Percentiles rank a stretch among this genome's conserved stretches.
These are phyloP conservation scores for Eledone cirrhosa DNA, from an alignment of 2,888 invertebrate species.

Conservation along the genomic window DNA sequence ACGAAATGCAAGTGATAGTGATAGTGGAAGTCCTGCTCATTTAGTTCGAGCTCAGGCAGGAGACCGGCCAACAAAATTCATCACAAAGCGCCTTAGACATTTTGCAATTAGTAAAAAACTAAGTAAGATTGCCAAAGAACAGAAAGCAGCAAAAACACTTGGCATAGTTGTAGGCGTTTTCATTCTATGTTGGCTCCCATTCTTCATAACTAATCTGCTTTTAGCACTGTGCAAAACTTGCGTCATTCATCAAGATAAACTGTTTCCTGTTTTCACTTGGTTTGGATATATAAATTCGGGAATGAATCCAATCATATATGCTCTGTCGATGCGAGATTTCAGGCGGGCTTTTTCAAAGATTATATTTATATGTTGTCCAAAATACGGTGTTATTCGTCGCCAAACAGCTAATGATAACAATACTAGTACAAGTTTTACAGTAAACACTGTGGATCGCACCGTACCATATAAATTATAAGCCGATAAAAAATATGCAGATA, in stretches of 20 bases:
- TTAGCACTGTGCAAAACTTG: conserved; percentile 83
- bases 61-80: conserved; percentile 51
- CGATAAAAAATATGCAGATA: no score
- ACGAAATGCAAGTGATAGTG: conserved; percentile 50
- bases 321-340: conserved; percentile 97
- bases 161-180: conserved; percentile 98
- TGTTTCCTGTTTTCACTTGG: conserved; percentile 66
- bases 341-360: conserved; percentile 87
- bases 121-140: conserved; percentile 95
- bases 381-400: conserved; percentile 44
- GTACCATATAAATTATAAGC: conserved; percentile 38
- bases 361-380: conserved; percentile 73
- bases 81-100: conserved; percentile 67
- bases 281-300: conserved; percentile 67
- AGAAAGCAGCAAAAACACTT: conserved; percentile 95
- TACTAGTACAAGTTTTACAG: conserved; percentile 51
- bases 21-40: conserved; percentile 47
- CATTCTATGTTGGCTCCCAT: conserved; percentile 96
- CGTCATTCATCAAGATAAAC: conserved; percentile 52
- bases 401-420: conserved; percentile 44
- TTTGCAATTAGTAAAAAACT: conserved; percentile 92
- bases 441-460: conserved; percentile 40
- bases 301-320: conserved; percentile 87
- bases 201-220: conserved; percentile 92
- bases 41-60: conserved; percentile 31